These are phyloP conservation scores for Trichonephila clavata DNA, from an alignment of 1,140 invertebrate species.

Conservation along the genomic window DNA sequence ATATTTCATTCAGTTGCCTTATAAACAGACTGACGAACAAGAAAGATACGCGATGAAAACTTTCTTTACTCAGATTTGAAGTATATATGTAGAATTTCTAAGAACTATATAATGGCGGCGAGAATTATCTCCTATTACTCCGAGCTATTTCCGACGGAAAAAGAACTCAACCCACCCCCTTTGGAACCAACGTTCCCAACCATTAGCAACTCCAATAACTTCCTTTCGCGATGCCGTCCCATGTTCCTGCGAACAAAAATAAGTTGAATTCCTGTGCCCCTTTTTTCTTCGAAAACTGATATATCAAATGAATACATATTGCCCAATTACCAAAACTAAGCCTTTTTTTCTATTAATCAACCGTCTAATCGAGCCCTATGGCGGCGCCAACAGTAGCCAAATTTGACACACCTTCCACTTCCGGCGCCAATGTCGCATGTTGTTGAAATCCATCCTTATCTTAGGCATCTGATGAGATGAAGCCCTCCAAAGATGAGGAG, in stretches of 20 bases:
- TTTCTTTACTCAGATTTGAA: not conserved
- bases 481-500: constrained; percentile 1
- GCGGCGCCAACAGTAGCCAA: constrained; percentile 27
- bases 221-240: not conserved
- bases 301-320: constrained; percentile 30
- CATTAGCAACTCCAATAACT: constrained; percentile 18
- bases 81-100: not conserved
- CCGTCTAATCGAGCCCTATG: not conserved
- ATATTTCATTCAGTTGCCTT: too few species aligned
- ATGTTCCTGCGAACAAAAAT: not conserved
- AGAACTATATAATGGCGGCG: not conserved
- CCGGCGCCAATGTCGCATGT: not conserved
- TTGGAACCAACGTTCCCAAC: not conserved
- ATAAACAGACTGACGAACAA: too few species aligned
- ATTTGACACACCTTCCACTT: constrained; percentile 35
- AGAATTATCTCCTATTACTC: not conserved
- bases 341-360: constrained; percentile 25
- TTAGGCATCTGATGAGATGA: not conserved
- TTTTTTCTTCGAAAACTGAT: constrained; percentile 23
- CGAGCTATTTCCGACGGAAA: not conserved
- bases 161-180: not conserved
- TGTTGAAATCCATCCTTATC: constrained; percentile 39
- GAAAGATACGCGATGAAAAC: too few species aligned
- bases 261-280: not conserved
- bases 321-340: constrained; percentile 33